Conservation (phyloP, 1,140 invertebrate species). For the Sycophaga agraensis region DNA sequence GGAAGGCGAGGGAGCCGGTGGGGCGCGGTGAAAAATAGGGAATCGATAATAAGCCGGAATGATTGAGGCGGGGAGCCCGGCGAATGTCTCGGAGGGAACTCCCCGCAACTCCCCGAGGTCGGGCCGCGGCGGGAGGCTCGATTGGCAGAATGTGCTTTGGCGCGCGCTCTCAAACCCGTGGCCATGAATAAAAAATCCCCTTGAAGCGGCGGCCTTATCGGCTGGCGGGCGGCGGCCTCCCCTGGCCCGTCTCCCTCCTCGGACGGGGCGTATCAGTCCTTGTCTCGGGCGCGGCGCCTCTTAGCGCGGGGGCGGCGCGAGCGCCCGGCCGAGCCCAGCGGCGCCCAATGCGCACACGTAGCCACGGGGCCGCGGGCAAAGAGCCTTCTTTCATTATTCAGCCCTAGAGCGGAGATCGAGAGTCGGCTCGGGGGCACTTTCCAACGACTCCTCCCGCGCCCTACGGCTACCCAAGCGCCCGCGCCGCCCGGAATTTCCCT, state of each 20-base stretch:
- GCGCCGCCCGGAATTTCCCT: not conserved
- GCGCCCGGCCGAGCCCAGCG: not conserved
- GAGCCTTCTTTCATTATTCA: slow-evolving; percentile 26
- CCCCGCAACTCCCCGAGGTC: not conserved
- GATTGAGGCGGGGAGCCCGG: no score
- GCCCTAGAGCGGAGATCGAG: not conserved
- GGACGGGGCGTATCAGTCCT: not conserved
- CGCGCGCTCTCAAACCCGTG: slow-evolving; percentile 54
- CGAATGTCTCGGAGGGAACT: not conserved
- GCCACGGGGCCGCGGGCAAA: no score
- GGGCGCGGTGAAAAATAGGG: no score
- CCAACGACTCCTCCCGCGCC: not conserved
- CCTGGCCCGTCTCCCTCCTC: slow-evolving; percentile 38
- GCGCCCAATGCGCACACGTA: no score
- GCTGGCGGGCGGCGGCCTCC: slow-evolving; percentile 20
- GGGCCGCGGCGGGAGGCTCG: slow-evolving; percentile 24
- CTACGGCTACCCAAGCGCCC: not conserved
- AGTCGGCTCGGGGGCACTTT: not conserved
- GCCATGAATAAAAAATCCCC: slow-evolving; percentile 58
- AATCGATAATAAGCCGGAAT: no score
- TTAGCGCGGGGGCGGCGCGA: slow-evolving; percentile 18
- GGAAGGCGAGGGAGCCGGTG: no score
- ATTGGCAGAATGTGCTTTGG: slow-evolving; percentile 54
- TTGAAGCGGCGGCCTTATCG: slow-evolving; percentile 57
- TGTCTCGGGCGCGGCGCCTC: slow-evolving; percentile 23